Evolutionary conservation across 2,113 vertebrate genomes (phyloP), one percentile per base, ranked within the genome.

Genomic region (Caloenas nicobarica): DNA sequence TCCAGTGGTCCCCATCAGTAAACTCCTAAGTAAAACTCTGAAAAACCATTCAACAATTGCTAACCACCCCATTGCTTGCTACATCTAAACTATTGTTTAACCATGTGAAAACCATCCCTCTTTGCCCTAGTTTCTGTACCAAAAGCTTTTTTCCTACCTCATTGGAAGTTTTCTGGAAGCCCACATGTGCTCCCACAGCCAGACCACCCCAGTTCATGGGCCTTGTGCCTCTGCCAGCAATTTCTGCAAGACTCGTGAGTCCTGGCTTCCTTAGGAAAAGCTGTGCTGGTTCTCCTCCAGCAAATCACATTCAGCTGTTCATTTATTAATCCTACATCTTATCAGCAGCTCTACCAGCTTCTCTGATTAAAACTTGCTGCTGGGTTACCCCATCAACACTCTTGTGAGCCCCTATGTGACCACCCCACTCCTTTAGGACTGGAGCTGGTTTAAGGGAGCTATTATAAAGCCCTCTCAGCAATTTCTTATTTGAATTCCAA

Each of bases 151-250:
- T 56, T 51, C n/a, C 40, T 17, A 16, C 18, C 10, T 57, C 28
- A 10, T 0, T 4, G 15, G 42, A 82, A 88, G 38, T 7, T 36
- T 66, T 38, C 25, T 62, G 33, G 70, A 81, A 74, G 51, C 9
- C n/a, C 3, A 0, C 0, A 0, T 13, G 23, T 3, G 0, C 13
- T 56, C 29, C 8, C 42, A 24, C 2, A 0, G 11, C 16, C 33
- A 79, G 25, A 60, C 17, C 25, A 31, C 29, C 33, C 16, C 2
- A 0, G 16, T 23, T 33, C 46, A 36, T 1, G 5, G 25, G 17
- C 16, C n/a, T 68, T 1, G 1, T 33, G 40, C 25, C 33, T 60
- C 33, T 57, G 5, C 36, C 69, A 81, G 51, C 42, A 62, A 33
- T 34, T 74, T 71, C 60, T 34, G 16, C 9, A 2, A 70, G n/a